Percentiles rank a stretch among this genome's conserved stretches.
These are phyloP conservation scores for Mormyrus hasselquistii DNA, from an alignment of 2,797 vertebrate genomes.

Conservation along the genomic window DNA sequence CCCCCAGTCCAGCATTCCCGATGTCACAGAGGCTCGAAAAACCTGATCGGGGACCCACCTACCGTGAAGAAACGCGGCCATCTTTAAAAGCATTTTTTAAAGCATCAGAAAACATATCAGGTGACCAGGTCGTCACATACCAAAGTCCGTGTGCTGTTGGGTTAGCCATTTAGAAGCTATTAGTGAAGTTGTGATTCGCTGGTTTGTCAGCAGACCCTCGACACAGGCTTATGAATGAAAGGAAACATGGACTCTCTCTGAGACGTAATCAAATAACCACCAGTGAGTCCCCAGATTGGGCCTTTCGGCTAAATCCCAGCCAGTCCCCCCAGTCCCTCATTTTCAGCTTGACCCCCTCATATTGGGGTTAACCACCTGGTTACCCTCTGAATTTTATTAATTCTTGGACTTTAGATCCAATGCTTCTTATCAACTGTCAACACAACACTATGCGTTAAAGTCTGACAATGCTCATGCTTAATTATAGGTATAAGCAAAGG, in stretches of 20 bases:
- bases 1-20: not conserved
- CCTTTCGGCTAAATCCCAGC: no score
- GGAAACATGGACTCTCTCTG: not conserved
- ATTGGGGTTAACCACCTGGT: not conserved
- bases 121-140: not conserved
- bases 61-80: not conserved
- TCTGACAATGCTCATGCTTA: slow-evolving; percentile 17
- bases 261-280: not conserved
- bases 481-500: slow-evolving; percentile 37
- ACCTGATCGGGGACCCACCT: not conserved
- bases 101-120: not conserved
- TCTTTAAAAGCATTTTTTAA: not conserved
- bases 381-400: not conserved
- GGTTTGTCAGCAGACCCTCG: not conserved
- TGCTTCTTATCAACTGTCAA: not conserved
- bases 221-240: not conserved
- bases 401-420: slow-evolving; percentile 19
- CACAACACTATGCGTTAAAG: not conserved
- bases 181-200: not conserved
- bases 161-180: not conserved
- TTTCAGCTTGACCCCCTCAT: not conserved
- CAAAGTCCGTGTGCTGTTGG: not conserved
- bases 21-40: not conserved
- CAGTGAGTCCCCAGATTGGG: not conserved
- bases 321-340: not conserved